Percentiles rank a stretch among this genome's conserved stretches.
These are phyloP conservation scores for Notolepis coatsorum DNA, from an alignment of 2,797 vertebrate genomes.

Conservation along the genomic window DNA sequence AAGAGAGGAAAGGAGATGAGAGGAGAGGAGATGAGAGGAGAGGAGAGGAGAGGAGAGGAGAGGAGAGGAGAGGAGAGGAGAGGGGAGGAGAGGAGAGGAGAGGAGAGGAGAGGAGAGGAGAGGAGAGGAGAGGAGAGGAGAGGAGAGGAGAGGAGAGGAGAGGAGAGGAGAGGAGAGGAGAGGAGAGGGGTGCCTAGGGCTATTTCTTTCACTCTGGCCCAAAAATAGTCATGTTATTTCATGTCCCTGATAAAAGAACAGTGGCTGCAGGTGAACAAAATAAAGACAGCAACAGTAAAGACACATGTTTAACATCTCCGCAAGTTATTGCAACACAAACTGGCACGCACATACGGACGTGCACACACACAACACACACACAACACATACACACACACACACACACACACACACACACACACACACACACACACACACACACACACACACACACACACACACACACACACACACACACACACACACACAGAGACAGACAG, in stretches of 20 bases:
- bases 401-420: too few relatives aligned
- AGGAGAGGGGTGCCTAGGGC: constrained; percentile 46
- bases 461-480: neutral
- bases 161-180: constrained; percentile 18
- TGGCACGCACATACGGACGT: neutral
- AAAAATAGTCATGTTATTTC: constrained; percentile 69
- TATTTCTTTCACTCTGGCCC: constrained; percentile 46
- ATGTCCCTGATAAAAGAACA: constrained; percentile 54
- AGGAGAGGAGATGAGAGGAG: neutral
- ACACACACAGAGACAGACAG: too few relatives aligned
- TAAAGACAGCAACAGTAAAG: neutral
- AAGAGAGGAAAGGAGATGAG: neutral
- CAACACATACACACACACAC: neutral
- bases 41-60: neutral
- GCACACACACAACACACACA: neutral
- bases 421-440: too few relatives aligned
- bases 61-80: neutral
- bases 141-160: constrained; percentile 33
- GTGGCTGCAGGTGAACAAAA: constrained; percentile 52
- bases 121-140: neutral
- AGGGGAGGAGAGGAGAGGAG: neutral
- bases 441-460: neutral
- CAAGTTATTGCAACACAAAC: too few relatives aligned
- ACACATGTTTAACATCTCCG: too few relatives aligned
- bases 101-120: neutral